phyloP scores from a whole-genome alignment of 2,113 vertebrate species.

The Varanus komodoensis region DNA sequence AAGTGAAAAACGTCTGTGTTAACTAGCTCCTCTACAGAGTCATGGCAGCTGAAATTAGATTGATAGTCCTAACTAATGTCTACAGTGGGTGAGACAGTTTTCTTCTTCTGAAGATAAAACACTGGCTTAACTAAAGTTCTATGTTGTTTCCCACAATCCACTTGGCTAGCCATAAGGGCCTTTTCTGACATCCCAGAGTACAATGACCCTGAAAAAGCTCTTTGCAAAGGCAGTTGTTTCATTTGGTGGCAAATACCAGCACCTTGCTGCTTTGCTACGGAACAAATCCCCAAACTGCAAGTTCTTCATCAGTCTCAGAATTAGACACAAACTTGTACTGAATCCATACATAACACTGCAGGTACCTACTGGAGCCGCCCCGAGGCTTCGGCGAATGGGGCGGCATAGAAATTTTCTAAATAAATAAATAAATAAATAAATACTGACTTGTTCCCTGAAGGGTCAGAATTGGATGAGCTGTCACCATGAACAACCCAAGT shows the following conservation, averaged over 20 bases:
- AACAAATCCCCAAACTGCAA: background rate
- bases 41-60: background rate
- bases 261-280: background rate
- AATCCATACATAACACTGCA: background rate
- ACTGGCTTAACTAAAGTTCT: background rate
- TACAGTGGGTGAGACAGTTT: background rate
- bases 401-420: too few species aligned
- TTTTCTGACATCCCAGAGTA: background rate
- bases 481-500: background rate
- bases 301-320: background rate
- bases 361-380: too few species aligned
- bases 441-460: background rate
- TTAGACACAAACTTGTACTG: background rate
- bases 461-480: background rate
- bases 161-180: background rate
- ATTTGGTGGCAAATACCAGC: constrained; percentile 19
- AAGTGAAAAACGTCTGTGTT: background rate
- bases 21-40: background rate
- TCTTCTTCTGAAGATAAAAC: background rate
- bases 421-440: too few species aligned
- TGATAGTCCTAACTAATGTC: background rate
- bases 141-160: constrained; percentile 17
- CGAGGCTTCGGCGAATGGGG: too few species aligned
- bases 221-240: background rate
- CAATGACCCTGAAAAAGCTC: constrained; percentile 7